Conservation (phyloP, 1,140 invertebrate species). For the Neodiprion pinetum region DNA sequence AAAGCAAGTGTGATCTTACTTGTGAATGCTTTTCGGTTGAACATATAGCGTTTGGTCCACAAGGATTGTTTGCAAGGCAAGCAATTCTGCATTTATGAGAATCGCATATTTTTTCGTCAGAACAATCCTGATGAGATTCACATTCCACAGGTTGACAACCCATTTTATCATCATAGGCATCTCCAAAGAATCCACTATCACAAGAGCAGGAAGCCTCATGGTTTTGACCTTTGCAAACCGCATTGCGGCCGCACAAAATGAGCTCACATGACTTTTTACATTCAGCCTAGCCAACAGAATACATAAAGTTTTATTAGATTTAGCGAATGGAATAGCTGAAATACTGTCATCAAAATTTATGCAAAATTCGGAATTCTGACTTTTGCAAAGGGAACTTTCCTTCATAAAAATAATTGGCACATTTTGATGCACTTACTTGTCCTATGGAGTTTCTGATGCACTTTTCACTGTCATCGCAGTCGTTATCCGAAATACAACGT, state of each 20-base stretch:
- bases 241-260: conserved; percentile 81
- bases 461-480: conserved; percentile 73
- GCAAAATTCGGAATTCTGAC: neutral
- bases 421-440: conserved; percentile 48
- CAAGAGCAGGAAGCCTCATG: conserved; percentile 80
- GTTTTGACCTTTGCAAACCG: conserved; percentile 73
- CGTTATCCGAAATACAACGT: conserved; percentile 72
- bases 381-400: neutral
- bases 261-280: conserved; percentile 76
- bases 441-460: conserved; percentile 74
- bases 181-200: conserved; percentile 78
- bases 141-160: conserved; percentile 84
- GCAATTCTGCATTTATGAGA: conserved; percentile 83
- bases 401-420: neutral
- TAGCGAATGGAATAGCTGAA: neutral
- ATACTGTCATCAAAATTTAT: neutral
- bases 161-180: conserved; percentile 73
- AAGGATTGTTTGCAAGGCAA: conserved; percentile 80
- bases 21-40: conserved; percentile 79
- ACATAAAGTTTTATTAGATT: conserved; percentile 3
- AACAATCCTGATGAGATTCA: conserved; percentile 72
- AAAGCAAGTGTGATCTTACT: conserved; percentile 38
- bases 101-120: conserved; percentile 82
- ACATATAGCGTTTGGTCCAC: conserved; percentile 83
- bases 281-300: conserved; percentile 59